A percentile compares a stretch with the other conserved stretches of the same genome.
phyloP scores from a whole-genome alignment of 2,797 vertebrate genomes.

The Sebastes goodei region DNA sequence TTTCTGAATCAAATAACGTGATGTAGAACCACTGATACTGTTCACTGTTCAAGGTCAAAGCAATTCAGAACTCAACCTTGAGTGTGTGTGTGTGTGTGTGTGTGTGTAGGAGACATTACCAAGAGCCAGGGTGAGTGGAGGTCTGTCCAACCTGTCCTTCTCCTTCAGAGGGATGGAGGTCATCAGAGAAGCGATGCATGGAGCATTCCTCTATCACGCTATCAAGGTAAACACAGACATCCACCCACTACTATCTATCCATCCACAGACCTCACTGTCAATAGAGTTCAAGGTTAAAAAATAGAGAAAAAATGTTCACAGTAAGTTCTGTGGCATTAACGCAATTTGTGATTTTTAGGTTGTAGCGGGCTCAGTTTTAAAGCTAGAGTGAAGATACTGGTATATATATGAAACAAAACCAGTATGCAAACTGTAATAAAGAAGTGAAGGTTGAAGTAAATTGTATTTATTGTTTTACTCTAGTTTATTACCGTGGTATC shows the following conservation, averaged over 20 bases:
- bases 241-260: background rate
- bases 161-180: conserved; percentile 97
- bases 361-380: no score
- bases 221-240: conserved; percentile 87
- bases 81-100: background rate
- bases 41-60: background rate
- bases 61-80: background rate
- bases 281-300: background rate
- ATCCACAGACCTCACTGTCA: background rate
- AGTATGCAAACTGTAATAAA: no score
- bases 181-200: conserved; percentile 97
- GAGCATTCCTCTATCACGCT: conserved; percentile 94
- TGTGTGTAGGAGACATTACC: conserved; percentile 87
- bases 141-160: conserved; percentile 97
- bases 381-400: no score
- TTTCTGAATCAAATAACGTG: background rate
- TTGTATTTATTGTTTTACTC: no score
- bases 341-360: no score
- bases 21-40: background rate
- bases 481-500: no score
- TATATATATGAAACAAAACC: no score
- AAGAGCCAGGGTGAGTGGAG: conserved; percentile 91
- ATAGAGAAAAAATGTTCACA: background rate
- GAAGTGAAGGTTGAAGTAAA: rapidly evolving
- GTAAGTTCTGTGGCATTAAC: background rate